A percentile compares a stretch with the other conserved stretches of the same genome.
Conservation (phyloP, 2,113 vertebrate species). For the Dinomys branickii region DNA sequence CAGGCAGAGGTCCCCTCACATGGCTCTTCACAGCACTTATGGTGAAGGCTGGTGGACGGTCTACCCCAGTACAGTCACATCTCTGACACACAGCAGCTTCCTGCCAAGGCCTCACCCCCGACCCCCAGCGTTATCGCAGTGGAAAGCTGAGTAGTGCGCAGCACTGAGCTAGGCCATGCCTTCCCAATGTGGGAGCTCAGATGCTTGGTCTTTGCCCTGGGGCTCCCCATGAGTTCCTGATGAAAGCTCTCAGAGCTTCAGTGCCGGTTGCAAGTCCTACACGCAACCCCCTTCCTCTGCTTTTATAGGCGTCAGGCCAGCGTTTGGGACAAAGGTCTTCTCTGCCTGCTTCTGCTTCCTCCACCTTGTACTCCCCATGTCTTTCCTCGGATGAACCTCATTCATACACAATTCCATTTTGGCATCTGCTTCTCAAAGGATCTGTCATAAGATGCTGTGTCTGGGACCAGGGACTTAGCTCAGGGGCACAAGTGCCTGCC, state of each 20-base stretch:
- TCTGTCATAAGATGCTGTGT: not conserved
- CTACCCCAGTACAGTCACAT: too few species aligned
- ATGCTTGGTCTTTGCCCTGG: too few species aligned
- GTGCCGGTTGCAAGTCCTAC: not conserved
- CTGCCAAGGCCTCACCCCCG: not conserved
- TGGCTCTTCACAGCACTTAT: too few species aligned
- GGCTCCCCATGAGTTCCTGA: not conserved
- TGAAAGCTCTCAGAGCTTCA: not conserved
- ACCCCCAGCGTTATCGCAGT: too few species aligned
- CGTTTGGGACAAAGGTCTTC: not conserved
- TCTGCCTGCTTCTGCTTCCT: not conserved
- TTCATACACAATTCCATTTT: not conserved
- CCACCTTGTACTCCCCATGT: fast-evolving
- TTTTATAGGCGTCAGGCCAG: not conserved
- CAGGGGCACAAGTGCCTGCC: too few species aligned
- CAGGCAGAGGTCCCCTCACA: not conserved
- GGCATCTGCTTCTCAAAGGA: not conserved
- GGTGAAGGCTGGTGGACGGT: not conserved
- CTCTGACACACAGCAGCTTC: not conserved
- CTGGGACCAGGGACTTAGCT: too few species aligned
- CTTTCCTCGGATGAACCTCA: not conserved
- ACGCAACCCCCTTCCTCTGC: too few species aligned
- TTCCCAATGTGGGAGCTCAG: fast-evolving
- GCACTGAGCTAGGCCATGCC: not conserved
- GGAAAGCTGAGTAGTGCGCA: not conserved